Evolutionary conservation across 2,888 invertebrate genomes (phyloP), one percentile per base, ranked within the genome.

Genomic region (Caenorhabditis zanzibari): DNA sequence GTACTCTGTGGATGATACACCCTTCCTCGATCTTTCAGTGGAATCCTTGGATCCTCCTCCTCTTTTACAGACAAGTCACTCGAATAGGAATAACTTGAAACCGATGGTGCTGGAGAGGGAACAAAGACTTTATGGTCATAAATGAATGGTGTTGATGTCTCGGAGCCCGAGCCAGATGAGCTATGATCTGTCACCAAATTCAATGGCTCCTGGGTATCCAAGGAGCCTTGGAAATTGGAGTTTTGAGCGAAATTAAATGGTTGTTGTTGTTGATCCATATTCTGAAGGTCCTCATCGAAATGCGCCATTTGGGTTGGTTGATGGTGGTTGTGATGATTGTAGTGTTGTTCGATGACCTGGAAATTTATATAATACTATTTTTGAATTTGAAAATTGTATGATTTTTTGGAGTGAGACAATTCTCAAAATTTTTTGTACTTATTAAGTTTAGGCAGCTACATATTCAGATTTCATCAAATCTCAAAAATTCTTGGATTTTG

Each of bases 1-100:
- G 74, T 72, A 58, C 76, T 76, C 38, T 77, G 73, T n/a, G 82
- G 82, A 32, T 82, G 77, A 35, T 82, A 82, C 2, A 82, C 80
- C 6, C 72, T 38, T 63, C 71, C 63, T 4, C 80, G 66, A 22
- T 80, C 72, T 24, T 82, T 82, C 41, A 79, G 10, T 9, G 82
- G 82, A 32, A 82, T 77, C 19, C 82, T 19, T 0, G 79, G 73
- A 69, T 82, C 82, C 22, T 82, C 82, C 19, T 82, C 77, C 2
- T 73, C 73, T 28, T 54, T 58, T 26, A 58, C 69, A 9, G 69
- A 76, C 35, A 77, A 68, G n/a, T 82, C 82, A 28, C 77, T 79
- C 0, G 82, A 74, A 47, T 73, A 79, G 12, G 82, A 82, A 41
- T 69, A 69, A 19, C 73, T 69, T 1, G 77, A 79, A 0, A 77